phyloP scores from a whole-genome alignment of 1,140 invertebrate genomes.

The Anthonomus grandis region DNA sequence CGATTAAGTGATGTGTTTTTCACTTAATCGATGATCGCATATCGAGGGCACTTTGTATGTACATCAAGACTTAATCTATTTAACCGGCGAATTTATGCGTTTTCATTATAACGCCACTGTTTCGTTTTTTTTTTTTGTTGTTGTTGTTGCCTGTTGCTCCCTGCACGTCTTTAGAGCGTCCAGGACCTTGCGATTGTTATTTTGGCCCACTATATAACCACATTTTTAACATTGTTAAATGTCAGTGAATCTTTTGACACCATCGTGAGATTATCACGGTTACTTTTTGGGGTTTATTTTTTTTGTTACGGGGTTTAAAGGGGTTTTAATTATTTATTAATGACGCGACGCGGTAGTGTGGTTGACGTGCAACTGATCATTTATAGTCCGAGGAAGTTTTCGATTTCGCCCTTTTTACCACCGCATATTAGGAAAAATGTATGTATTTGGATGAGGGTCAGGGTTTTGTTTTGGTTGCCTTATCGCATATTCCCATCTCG shows the following conservation, averaged over 20 bases:
- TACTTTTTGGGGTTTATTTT: not conserved
- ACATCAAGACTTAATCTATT: no score
- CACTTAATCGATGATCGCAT: no score
- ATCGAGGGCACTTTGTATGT: no score
- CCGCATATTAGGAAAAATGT: constrained; percentile 8
- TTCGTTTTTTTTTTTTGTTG: no score
- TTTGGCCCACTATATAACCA: constrained; percentile 7
- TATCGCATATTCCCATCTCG: no score
- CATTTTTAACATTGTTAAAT: not conserved
- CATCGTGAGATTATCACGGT: not conserved
- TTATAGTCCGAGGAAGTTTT: constrained; percentile 18
- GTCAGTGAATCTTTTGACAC: not conserved
- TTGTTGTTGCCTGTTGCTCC: no score
- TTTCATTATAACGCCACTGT: no score
- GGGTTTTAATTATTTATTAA: not conserved
- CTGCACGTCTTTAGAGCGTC: no score
- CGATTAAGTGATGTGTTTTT: no score
- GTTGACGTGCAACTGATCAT: constrained; percentile 13
- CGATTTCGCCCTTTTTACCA: constrained; percentile 18
- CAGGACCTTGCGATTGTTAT: constrained; percentile 5
- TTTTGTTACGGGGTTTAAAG: not conserved
- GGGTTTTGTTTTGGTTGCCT: not conserved
- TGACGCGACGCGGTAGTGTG: constrained; percentile 21
- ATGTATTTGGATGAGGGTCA: constrained; percentile 4
- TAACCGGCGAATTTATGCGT: no score